phyloP scores from a whole-genome alignment of 2,113 vertebrate genomes.

The Phoenicopterus ruber region DNA sequence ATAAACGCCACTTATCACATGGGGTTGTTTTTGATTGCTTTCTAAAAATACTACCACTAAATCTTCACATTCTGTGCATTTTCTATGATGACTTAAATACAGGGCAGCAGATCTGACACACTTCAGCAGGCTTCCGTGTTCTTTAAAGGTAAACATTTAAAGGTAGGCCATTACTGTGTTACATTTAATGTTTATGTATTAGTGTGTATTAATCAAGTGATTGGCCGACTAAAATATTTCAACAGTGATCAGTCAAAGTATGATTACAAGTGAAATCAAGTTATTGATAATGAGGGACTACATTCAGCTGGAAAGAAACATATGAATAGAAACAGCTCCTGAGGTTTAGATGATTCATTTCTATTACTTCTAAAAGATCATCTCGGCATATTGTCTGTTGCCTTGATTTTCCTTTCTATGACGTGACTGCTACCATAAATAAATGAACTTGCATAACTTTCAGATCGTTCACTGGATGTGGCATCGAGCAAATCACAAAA shows the following conservation, averaged over 20 bases:
- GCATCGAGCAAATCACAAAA: not conserved
- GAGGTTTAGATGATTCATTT: not conserved
- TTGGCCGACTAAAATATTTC: not conserved
- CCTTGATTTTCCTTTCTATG: not conserved
- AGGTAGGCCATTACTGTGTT: not conserved
- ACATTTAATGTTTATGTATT: not conserved
- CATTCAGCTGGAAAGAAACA: not conserved
- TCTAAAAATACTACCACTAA: not conserved
- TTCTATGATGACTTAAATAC: not conserved
- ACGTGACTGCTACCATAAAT: not conserved
- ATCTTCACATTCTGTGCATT: not conserved
- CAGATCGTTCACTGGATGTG: not conserved
- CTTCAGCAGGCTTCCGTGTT: not conserved
- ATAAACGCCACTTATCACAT: not conserved
- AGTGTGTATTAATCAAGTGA: not conserved
- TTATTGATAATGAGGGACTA: not conserved
- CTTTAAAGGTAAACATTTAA: not conserved
- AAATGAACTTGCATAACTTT: constrained; percentile 1
- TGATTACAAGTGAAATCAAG: not conserved
- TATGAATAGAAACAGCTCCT: not conserved
- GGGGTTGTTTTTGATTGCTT: not conserved
- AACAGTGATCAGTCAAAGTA: not conserved
- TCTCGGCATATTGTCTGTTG: not conserved
- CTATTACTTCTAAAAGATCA: not conserved
- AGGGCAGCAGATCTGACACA: not conserved